Percentiles rank a stretch among this genome's conserved stretches.
phyloP scores from a whole-genome alignment of 2,888 invertebrate species.

The Celastrina argiolus region DNA sequence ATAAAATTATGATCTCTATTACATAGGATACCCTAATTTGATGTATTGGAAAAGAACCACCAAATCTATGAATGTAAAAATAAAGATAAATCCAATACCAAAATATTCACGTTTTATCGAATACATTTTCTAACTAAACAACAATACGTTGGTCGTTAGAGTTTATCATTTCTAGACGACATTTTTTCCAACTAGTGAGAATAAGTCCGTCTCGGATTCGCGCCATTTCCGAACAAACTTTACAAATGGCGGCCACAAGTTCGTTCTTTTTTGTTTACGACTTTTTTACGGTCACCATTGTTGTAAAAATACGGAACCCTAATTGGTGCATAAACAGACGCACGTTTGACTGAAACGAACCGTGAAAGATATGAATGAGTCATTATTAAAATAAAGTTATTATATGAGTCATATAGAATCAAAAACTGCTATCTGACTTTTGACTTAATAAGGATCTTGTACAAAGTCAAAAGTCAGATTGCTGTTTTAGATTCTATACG shows the following conservation, averaged over 20 bases:
- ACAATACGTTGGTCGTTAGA: constrained; percentile 1
- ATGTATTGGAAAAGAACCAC: no score
- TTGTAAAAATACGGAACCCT: constrained; percentile 5
- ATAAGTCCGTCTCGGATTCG: constrained; percentile 1
- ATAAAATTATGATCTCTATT: no score
- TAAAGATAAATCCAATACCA: neutral
- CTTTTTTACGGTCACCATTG: constrained; percentile 10
- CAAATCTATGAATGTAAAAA: neutral
- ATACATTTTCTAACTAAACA: neutral
- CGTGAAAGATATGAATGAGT: neutral
- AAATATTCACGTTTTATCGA: neutral
- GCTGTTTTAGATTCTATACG: no score
- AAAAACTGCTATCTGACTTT: no score
- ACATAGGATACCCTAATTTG: no score
- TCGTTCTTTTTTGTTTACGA: constrained; percentile 5
- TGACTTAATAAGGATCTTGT: no score
- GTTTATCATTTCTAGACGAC: neutral
- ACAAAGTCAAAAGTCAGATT: no score
- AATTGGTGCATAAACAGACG: constrained; percentile 3
- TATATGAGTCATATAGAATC: no score
- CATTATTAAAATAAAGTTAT: no score
- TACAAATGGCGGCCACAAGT: neutral
- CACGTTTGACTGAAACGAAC: neutral
- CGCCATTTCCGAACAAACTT: constrained; percentile 5
- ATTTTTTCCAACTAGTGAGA: constrained; percentile 9